Evolutionary conservation across 2,113 vertebrate genomes (phyloP), one percentile per base, ranked within the genome.

Genomic region (Xiphias gladius): DNA sequence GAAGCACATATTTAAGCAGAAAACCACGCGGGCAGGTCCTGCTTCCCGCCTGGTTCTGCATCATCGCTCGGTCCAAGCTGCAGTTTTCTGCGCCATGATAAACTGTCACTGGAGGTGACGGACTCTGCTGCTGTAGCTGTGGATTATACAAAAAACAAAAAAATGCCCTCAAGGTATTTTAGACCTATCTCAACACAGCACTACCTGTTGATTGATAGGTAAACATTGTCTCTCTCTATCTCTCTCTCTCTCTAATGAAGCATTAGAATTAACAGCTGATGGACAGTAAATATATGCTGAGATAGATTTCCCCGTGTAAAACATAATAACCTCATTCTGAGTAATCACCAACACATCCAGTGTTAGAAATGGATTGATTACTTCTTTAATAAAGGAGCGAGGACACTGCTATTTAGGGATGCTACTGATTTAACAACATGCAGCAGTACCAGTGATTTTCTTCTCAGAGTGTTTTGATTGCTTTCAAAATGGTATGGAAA

Each of bases 201-300:
- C 70, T n/a, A 52, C 64, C 43, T 64, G 93, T 93, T 94, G 94
- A 82, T 32, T 86, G 94, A 93, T 94, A 84, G 95, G 95, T 96
- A 87, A 96, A 93, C 94, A 94, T 89, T 86, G 92, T 82, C 85
- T 86, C 85, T 35, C 32, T 6, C 32, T 92, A 76, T 92, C 3
- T 6, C 32, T 35, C 32, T 6, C 32, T 35, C 66, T 24, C 43
- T 54, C 30, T 82, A 94, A 95, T 93, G 94, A 95, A 95, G 95
- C 94, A 86, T 74, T 95, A 66, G 95, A 95, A 97, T 96, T 93
- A 96, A 96, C 94, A 90, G 90, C 82, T 92, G 89, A 96, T 92
- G 94, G 96, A 96, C 93, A 91, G 93, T 95, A 94, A 96, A 96
- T 96, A 95, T 91, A 95, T 89, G 93, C 93, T 73, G 86, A 94